A percentile compares a stretch with the other conserved stretches of the same genome.
Evolutionary conservation across 2,113 vertebrate species (phyloP).

Genomic region (Callipepla squamata): DNA sequence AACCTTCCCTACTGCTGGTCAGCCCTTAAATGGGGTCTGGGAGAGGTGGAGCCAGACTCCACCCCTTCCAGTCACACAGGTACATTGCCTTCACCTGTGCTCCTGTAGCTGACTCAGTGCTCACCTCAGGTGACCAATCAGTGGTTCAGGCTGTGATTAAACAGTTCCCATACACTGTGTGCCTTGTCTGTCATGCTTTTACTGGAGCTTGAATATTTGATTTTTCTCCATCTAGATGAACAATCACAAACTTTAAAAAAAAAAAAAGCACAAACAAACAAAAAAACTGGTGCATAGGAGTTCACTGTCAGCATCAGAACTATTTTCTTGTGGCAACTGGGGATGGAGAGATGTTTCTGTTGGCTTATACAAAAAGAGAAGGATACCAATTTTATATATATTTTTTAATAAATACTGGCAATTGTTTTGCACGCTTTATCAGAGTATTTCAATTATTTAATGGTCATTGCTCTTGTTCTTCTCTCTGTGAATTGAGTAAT

Average conservation of each 20-base stretch:
- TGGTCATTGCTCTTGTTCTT: background rate
- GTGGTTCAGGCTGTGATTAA: too few relatives aligned
- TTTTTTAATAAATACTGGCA: background rate
- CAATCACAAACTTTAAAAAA: background rate
- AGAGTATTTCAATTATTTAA: background rate
- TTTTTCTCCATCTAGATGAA: background rate
- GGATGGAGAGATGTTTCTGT: background rate
- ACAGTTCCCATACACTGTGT: background rate
- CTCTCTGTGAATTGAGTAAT: background rate
- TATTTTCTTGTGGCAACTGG: background rate
- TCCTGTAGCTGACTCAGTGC: too few relatives aligned
- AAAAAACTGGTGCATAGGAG: background rate
- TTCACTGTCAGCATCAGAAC: background rate
- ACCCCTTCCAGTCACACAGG: too few relatives aligned
- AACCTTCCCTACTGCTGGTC: too few relatives aligned
- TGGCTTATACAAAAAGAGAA: background rate
- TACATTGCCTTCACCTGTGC: too few relatives aligned
- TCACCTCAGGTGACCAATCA: too few relatives aligned
- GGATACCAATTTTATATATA: background rate
- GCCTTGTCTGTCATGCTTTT: background rate
- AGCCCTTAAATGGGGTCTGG: too few relatives aligned
- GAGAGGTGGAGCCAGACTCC: too few relatives aligned
- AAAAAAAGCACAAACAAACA: background rate
- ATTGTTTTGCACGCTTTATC: background rate
- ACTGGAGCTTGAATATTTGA: background rate